phyloP scores from a whole-genome alignment of 2,888 invertebrate genomes.

The Gymnocheta viridis region DNA sequence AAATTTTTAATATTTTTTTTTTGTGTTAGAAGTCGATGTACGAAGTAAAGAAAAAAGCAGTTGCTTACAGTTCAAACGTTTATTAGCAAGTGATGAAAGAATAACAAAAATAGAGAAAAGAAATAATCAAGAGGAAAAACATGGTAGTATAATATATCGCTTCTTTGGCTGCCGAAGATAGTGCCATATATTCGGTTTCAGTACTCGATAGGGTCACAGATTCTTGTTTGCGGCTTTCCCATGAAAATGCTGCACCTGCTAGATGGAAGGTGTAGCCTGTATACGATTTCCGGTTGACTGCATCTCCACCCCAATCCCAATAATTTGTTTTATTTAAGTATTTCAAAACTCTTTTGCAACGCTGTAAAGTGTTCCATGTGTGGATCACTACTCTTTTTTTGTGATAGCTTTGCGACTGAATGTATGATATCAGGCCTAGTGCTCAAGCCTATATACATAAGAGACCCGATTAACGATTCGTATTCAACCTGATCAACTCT shows the following conservation, averaged over 20 bases:
- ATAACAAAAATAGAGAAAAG: too few species aligned
- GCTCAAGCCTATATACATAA: conserved; percentile 28
- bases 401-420: conserved; percentile 25
- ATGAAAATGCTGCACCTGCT: neutral
- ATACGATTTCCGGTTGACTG: conserved; percentile 63
- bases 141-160: too few species aligned
- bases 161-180: too few species aligned
- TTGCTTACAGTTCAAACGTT: too few species aligned
- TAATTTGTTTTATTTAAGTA: neutral
- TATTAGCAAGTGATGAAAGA: too few species aligned
- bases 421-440: conserved; percentile 42
- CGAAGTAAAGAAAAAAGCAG: too few species aligned
- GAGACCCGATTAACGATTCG: conserved; percentile 22
- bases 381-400: conserved; percentile 15
- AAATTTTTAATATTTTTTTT: conserved; percentile 7
- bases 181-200: neutral
- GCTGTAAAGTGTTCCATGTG: neutral
- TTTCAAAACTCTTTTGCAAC: neutral
- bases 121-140: too few species aligned
- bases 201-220: neutral
- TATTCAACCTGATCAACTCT: neutral
- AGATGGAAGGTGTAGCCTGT: conserved; percentile 54
- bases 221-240: neutral
- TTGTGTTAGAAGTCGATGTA: too few species aligned
- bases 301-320: conserved; percentile 52